Percentiles rank a stretch among this genome's conserved stretches.
These are phyloP conservation scores for Chlorops oryzae DNA, from an alignment of 1,140 invertebrate species.

Conservation along the genomic window DNA sequence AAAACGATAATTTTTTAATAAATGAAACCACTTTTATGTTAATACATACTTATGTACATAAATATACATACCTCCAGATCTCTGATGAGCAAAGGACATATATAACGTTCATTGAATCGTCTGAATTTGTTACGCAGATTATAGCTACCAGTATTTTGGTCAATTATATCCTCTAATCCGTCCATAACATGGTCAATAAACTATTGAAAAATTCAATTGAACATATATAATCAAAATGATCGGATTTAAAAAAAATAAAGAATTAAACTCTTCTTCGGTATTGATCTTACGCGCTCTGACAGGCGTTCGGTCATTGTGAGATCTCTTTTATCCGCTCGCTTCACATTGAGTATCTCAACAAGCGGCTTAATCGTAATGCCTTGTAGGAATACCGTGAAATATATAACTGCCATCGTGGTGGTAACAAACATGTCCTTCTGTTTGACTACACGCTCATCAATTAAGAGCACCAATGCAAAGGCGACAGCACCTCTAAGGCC, in stretches of 20 bases:
- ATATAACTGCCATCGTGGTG: constrained; percentile 95
- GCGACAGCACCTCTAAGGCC: constrained; percentile 95
- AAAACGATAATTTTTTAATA: not conserved
- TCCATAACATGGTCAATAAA: constrained; percentile 96
- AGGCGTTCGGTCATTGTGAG: constrained; percentile 95
- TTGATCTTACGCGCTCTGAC: constrained; percentile 75
- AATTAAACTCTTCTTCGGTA: not conserved
- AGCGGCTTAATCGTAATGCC: constrained; percentile 97
- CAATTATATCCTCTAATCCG: constrained; percentile 89
- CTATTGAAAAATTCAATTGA: constrained; percentile 61
- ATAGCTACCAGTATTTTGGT: constrained; percentile 90
- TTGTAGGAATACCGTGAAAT: constrained; percentile 96
- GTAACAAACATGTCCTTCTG: constrained; percentile 91
- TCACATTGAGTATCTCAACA: constrained; percentile 92
- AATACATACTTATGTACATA: too few relatives aligned
- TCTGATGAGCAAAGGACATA: constrained; percentile 78
- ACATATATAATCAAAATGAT: too few relatives aligned
- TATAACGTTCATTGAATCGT: constrained; percentile 88
- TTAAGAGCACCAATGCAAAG: constrained; percentile 90
- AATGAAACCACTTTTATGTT: not conserved
- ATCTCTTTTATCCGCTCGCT: constrained; percentile 79
- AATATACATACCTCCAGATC: constrained; percentile 71
- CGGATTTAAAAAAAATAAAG: not conserved
- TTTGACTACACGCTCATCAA: constrained; percentile 72
- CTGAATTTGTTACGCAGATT: constrained; percentile 93